phyloP scores from a whole-genome alignment of 2,888 invertebrate species.

The Chloroclysta siterata region DNA sequence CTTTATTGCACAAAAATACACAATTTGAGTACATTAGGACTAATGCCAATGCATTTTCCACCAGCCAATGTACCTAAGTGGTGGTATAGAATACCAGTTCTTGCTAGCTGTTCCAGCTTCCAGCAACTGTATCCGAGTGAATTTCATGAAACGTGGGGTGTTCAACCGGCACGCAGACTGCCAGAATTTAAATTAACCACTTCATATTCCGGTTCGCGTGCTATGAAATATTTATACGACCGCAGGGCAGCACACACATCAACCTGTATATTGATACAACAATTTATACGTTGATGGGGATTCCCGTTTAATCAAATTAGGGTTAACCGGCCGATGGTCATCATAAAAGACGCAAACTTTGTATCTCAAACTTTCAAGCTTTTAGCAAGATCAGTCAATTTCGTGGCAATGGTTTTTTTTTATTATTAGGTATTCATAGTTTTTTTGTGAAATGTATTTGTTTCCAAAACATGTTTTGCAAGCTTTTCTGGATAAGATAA shows the following conservation, averaged over 20 bases:
- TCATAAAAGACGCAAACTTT: not conserved
- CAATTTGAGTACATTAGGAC: too few species aligned
- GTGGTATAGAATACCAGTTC: too few species aligned
- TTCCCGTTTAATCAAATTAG: constrained; percentile 44
- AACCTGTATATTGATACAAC: constrained; percentile 52
- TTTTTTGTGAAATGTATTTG: too few species aligned
- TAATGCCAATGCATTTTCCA: too few species aligned
- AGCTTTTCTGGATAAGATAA: too few species aligned
- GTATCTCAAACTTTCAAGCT: too few species aligned
- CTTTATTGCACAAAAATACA: too few species aligned
- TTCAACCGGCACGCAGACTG: constrained; percentile 56
- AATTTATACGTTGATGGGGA: constrained; percentile 47
- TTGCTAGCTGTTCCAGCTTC: constrained; percentile 9
- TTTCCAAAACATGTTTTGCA: too few species aligned
- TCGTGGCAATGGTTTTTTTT: too few species aligned
- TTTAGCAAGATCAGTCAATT: too few species aligned
- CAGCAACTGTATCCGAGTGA: constrained; percentile 23
- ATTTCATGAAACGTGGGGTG: constrained; percentile 36
- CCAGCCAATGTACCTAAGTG: too few species aligned
- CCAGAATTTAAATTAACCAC: constrained; percentile 78
- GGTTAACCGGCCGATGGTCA: constrained; percentile 14
- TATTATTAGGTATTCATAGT: too few species aligned
- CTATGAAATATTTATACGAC: constrained; percentile 70
- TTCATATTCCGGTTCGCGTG: constrained; percentile 68
- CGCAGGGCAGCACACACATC: constrained; percentile 53